phyloP scores from a whole-genome alignment of 2,113 vertebrate species.

The Benitochromis conjunctus region DNA sequence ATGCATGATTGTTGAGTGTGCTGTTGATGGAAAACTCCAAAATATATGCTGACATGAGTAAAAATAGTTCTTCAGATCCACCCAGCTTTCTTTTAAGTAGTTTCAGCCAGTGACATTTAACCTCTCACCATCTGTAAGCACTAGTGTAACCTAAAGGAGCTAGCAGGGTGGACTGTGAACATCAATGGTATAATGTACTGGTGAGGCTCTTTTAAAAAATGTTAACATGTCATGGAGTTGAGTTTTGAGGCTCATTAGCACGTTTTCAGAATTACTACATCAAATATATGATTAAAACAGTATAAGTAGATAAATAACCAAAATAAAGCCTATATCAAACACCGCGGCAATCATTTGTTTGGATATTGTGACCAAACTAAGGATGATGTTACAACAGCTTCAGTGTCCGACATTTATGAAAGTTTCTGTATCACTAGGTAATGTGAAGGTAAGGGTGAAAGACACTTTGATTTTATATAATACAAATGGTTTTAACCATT shows the following conservation, averaged over 20 bases:
- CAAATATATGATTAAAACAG: too few relatives aligned
- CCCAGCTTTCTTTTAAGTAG: neutral
- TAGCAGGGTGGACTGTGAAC: neutral
- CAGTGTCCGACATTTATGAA: neutral
- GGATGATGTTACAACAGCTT: neutral
- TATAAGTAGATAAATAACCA: too few relatives aligned
- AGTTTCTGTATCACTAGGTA: neutral
- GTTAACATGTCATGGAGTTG: too few relatives aligned
- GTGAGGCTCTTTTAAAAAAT: too few relatives aligned
- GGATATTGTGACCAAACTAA: too few relatives aligned
- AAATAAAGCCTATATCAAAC: too few relatives aligned
- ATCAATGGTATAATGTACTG: neutral
- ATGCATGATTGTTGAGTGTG: neutral
- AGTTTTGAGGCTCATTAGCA: too few relatives aligned
- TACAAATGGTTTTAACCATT: neutral
- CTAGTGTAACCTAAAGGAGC: neutral
- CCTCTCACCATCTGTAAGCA: neutral
- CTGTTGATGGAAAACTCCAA: neutral
- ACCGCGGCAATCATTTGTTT: too few relatives aligned
- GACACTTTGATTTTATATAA: neutral
- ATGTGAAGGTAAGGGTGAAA: neutral
- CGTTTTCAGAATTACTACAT: too few relatives aligned
- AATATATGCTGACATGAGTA: neutral
- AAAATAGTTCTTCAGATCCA: neutral
- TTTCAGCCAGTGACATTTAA: neutral